Conservation (phyloP, 2,797 vertebrate species). For the Neoniphon sammara region DNA sequence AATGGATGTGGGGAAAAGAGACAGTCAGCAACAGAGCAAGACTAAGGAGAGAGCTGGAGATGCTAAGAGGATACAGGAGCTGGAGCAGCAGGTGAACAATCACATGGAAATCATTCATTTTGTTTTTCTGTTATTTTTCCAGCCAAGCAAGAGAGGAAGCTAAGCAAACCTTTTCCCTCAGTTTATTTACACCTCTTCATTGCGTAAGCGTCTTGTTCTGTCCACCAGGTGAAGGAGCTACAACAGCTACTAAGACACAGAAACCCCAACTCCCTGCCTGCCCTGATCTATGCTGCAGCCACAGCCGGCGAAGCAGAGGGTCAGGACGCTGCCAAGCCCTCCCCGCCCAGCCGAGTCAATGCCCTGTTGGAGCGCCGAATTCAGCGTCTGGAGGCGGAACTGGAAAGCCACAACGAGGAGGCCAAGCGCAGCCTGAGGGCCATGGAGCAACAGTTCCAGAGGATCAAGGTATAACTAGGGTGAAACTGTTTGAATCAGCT, state of each 20-base stretch:
- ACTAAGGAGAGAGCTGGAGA: constrained; percentile 84
- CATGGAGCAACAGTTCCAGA: constrained; percentile 94
- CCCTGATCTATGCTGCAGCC: constrained; percentile 91
- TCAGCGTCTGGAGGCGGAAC: constrained; percentile 90
- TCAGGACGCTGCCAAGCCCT: background rate
- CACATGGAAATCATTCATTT: background rate
- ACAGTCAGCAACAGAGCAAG: constrained; percentile 83
- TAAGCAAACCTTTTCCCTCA: fast-evolving
- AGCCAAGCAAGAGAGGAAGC: background rate
- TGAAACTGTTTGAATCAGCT: too few relatives aligned
- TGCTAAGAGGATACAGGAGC: constrained; percentile 88
- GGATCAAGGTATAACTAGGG: constrained; percentile 85
- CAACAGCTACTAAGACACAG: constrained; percentile 85
- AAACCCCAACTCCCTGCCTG: constrained; percentile 92
- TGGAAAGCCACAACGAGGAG: constrained; percentile 91
- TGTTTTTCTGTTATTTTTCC: constrained; percentile 13
- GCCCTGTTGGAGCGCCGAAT: constrained; percentile 89
- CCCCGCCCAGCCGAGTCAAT: constrained; percentile 65
- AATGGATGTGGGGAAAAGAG: constrained; percentile 81
- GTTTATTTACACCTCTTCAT: background rate
- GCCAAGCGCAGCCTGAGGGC: constrained; percentile 89
- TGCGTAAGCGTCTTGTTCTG: background rate
- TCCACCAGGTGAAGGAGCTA: constrained; percentile 81
- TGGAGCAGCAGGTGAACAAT: constrained; percentile 87
- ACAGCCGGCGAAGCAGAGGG: constrained; percentile 55